These are phyloP conservation scores for Lycodopsis pacificus DNA, from an alignment of 2,797 vertebrate species.

Conservation along the genomic window DNA sequence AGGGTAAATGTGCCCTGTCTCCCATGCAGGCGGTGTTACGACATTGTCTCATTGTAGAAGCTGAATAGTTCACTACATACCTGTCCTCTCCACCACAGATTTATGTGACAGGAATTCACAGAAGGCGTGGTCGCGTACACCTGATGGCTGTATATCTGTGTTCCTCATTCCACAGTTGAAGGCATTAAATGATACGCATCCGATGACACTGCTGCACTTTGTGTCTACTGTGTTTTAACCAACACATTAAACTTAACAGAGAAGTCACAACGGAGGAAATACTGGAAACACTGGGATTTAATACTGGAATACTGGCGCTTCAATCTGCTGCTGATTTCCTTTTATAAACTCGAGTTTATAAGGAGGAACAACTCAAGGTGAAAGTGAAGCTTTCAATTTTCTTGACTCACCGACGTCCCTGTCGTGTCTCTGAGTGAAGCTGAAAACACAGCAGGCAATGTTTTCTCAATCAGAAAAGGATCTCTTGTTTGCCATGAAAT, in stretches of 20 bases:
- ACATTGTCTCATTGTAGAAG: not conserved
- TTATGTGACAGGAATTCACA: not conserved
- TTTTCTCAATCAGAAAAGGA: not conserved
- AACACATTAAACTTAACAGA: not conserved
- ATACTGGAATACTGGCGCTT: not conserved
- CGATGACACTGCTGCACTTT: not conserved
- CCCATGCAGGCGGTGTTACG: not conserved
- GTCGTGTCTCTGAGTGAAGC: not conserved
- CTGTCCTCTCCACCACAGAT: too few species aligned
- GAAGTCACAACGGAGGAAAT: not conserved
- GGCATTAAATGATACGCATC: too few species aligned
- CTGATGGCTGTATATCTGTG: not conserved
- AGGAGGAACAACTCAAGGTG: not conserved
- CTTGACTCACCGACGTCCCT: not conserved
- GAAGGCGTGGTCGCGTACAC: not conserved
- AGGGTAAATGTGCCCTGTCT: not conserved
- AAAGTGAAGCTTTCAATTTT: not conserved
- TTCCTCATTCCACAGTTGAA: not conserved
- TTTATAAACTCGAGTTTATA: not conserved
- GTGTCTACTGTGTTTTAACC: not conserved
- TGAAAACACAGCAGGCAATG: slow-evolving; percentile 4
- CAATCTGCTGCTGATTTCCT: not conserved
- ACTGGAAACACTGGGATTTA: not conserved
- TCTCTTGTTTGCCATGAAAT: not conserved
- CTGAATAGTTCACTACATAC: too few species aligned